Conservation (phyloP, 1,140 invertebrate genomes). For the Uloborus diversus region DNA sequence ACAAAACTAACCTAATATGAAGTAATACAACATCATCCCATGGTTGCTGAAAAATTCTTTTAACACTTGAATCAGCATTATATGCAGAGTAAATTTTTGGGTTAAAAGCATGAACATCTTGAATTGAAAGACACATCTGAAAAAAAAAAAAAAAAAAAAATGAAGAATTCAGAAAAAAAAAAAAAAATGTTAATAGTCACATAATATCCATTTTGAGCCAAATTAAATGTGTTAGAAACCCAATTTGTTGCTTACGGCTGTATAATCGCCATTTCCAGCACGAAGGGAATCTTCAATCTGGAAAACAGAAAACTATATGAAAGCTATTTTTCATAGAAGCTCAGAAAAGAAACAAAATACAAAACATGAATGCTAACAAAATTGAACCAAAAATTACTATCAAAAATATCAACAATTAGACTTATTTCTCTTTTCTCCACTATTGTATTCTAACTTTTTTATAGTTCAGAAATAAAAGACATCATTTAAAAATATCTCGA, state of each 20-base stretch:
- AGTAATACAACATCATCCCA: constrained; percentile 81
- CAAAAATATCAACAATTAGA: no score
- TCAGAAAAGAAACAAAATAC: no score
- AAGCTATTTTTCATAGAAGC: no score
- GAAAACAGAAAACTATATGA: neutral
- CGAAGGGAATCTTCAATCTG: constrained; percentile 17
- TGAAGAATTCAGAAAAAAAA: neutral
- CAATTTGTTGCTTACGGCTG: constrained; percentile 14
- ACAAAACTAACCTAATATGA: constrained; percentile 75
- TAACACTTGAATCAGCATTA: constrained; percentile 75
- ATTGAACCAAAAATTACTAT: no score
- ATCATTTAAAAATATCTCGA: no score
- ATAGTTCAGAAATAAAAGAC: no score
- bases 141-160: neutral
- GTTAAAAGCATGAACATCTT: constrained; percentile 78
- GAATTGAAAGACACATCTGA: constrained; percentile 76
- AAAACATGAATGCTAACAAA: no score
- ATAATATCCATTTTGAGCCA: neutral
- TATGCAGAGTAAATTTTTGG: constrained; percentile 72
- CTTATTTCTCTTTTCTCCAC: no score
- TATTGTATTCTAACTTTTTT: no score
- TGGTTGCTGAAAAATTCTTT: constrained; percentile 76
- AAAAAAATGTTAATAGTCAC: neutral
- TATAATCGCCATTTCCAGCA: constrained; percentile 1
- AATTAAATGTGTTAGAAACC: neutral